phyloP scores from a whole-genome alignment of 2,113 vertebrate species.

The Clarias magur region DNA sequence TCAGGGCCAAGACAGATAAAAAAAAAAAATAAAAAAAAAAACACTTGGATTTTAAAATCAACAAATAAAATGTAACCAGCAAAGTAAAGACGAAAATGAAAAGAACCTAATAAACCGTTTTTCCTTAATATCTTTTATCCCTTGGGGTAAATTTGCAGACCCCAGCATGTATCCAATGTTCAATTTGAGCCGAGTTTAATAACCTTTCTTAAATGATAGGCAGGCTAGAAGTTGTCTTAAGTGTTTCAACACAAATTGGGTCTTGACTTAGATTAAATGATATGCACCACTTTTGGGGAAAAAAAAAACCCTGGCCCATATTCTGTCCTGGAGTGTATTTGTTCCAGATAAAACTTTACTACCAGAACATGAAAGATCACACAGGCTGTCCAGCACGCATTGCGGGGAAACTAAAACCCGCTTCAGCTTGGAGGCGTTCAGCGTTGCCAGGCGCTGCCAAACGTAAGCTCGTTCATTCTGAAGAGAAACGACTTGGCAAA shows the following conservation, averaged over 20 bases:
- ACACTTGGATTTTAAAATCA: background rate
- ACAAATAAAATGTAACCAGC: background rate
- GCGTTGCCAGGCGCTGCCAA: conserved; percentile 53
- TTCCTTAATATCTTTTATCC: background rate
- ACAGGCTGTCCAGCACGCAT: conserved; percentile 28
- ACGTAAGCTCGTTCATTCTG: conserved; percentile 24
- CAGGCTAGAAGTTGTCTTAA: background rate
- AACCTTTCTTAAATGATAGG: background rate
- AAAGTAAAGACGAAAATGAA: background rate
- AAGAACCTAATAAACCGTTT: background rate
- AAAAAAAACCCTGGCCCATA: conserved; percentile 28
- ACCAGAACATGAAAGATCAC: conserved; percentile 34
- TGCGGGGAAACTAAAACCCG: conserved; percentile 34
- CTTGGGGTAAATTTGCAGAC: background rate
- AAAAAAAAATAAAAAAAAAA: too few species aligned
- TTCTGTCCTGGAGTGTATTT: conserved; percentile 13
- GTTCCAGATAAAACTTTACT: conserved; percentile 51
- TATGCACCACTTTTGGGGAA: background rate
- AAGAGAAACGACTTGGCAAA: conserved; percentile 44
- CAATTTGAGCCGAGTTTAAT: background rate
- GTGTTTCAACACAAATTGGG: background rate
- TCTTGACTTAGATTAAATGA: background rate
- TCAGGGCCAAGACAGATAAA: background rate
- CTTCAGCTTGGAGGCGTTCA: conserved; percentile 32
- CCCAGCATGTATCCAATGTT: background rate